Percentiles rank a stretch among this genome's conserved stretches.
These are phyloP conservation scores for Tachycineta bicolor DNA, from an alignment of 2,113 vertebrate genomes.

Conservation along the genomic window DNA sequence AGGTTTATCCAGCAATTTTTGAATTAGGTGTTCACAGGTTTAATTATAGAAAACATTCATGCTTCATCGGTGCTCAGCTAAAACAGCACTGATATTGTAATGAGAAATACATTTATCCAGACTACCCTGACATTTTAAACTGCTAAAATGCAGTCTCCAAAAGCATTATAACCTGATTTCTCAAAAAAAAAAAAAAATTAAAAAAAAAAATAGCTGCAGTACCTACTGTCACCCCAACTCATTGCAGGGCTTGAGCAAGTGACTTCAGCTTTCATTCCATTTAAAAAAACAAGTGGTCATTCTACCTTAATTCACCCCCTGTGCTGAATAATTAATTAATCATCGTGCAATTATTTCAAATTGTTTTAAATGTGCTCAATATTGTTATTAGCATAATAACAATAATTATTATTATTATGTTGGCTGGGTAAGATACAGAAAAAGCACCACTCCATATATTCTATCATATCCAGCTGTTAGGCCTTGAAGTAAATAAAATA, in stretches of 20 bases:
- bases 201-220: not conserved
- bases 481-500: not conserved
- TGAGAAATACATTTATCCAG: not conserved
- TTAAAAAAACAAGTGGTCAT: not conserved
- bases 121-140: not conserved
- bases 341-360: conserved; percentile 21
- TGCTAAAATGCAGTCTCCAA: not conserved
- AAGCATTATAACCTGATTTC: not conserved
- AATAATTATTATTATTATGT: not conserved
- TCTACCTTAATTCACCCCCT: not conserved
- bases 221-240: not conserved
- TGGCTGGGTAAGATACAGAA: not conserved
- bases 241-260: not conserved
- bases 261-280: not conserved
- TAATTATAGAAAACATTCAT: not conserved
- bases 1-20: not conserved
- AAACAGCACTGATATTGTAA: not conserved
- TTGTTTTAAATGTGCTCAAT: not conserved
- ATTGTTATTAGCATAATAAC: not conserved
- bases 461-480: not conserved
- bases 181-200: not conserved
- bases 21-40: not conserved
- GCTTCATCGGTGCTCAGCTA: not conserved
- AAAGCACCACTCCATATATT: not conserved
- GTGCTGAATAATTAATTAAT: conserved; percentile 23